Percentiles rank a stretch among this genome's conserved stretches.
Conservation (phyloP, 2,113 vertebrate species). For the Carlito syrichta region DNA sequence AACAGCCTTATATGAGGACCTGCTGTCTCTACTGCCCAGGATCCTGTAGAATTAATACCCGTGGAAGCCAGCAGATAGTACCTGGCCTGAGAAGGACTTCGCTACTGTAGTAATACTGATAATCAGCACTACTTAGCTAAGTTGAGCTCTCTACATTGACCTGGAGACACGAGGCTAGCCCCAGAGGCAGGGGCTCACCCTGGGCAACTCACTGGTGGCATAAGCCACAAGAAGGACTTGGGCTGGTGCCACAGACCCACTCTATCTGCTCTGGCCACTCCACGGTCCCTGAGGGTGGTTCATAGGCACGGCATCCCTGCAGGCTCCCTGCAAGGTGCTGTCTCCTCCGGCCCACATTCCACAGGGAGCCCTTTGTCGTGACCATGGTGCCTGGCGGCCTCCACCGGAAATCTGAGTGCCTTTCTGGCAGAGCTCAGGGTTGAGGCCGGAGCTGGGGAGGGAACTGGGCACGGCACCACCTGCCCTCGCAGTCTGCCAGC, state of each 20-base stretch:
- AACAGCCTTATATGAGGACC: not conserved
- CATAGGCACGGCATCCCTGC: fast-evolving
- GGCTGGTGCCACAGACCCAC: not conserved
- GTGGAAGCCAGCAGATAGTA: fast-evolving
- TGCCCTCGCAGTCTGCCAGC: conserved; percentile 5
- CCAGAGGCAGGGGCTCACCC: not conserved
- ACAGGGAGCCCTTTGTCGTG: not conserved
- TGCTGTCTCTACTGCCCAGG: not conserved
- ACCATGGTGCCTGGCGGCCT: not conserved
- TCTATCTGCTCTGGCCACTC: not conserved
- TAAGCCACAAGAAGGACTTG: not conserved
- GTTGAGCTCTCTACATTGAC: not conserved
- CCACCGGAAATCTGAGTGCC: conserved; percentile 39
- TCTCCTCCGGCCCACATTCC: not conserved
- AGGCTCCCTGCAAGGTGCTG: not conserved
- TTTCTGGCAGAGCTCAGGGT: conserved; percentile 46
- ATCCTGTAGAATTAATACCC: not conserved
- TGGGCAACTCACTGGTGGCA: not conserved
- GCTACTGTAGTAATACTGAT: fast-evolving
- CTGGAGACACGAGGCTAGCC: not conserved
- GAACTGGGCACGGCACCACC: not conserved
- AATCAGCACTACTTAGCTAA: not conserved
- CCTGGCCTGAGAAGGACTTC: not conserved
- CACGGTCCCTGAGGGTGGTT: not conserved
- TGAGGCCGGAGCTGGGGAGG: fast-evolving